Evolutionary conservation across 2,797 vertebrate species (phyloP).

Genomic region (Danionella dracula): DNA sequence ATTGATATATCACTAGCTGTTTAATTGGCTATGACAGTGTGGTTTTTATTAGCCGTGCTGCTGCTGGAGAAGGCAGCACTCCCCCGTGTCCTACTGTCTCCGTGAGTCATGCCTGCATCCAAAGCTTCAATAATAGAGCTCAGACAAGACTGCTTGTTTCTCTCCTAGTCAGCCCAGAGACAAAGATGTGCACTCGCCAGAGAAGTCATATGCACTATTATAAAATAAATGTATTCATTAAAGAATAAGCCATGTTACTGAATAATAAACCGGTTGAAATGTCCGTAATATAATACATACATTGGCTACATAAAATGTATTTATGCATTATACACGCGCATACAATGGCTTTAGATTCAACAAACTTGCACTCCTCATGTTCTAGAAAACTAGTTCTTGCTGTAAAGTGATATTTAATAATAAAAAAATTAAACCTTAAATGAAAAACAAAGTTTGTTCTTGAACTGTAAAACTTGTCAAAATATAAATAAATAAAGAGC

Average conservation of each 20-base stretch:
- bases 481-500: too few relatives aligned
- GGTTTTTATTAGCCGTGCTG: slow-evolving; percentile 26
- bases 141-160: slow-evolving; percentile 19
- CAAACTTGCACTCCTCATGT: too few relatives aligned
- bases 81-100: slow-evolving; percentile 24
- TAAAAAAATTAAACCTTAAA: too few relatives aligned
- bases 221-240: slow-evolving; percentile 38
- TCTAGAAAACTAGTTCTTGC: too few relatives aligned
- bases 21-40: slow-evolving; percentile 35
- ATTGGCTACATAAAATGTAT: too few relatives aligned
- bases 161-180: neutral
- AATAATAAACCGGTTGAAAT: too few relatives aligned
- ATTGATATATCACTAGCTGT: slow-evolving; percentile 24
- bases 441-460: too few relatives aligned
- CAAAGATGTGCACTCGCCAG: slow-evolving; percentile 28
- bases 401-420: too few relatives aligned
- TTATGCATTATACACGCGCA: too few relatives aligned
- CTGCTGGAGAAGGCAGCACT: slow-evolving; percentile 19
- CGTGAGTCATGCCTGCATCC: slow-evolving; percentile 16
- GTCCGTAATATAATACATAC: too few relatives aligned
- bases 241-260: neutral
- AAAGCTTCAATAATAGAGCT: slow-evolving; percentile 26
- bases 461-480: too few relatives aligned
- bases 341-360: too few relatives aligned
- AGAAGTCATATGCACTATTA: slow-evolving; percentile 49